These are phyloP conservation scores for Alligator sinensis DNA, from an alignment of 2,113 vertebrate species.

Conservation along the genomic window DNA sequence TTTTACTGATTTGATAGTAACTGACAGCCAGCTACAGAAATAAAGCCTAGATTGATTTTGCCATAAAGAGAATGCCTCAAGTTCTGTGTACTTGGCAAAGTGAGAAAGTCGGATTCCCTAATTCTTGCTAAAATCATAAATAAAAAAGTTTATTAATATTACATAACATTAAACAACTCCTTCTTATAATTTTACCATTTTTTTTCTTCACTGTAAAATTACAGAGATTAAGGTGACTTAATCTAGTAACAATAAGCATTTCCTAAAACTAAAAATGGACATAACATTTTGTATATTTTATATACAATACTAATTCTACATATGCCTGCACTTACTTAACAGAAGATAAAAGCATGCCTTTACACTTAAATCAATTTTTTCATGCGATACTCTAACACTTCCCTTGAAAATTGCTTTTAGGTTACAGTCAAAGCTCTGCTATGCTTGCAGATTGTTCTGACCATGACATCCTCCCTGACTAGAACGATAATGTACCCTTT, in stretches of 20 bases:
- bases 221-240: neutral
- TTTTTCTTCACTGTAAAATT: neutral
- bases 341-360: neutral
- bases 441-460: neutral
- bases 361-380: slow-evolving; percentile 11
- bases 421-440: neutral
- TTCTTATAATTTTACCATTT: neutral
- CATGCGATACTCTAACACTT: neutral
- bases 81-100: neutral
- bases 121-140: neutral
- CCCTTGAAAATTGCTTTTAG: slow-evolving; percentile 30
- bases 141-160: slow-evolving; percentile 37
- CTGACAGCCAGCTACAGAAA: slow-evolving; percentile 53
- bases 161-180: neutral
- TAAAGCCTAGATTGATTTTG: slow-evolving; percentile 32
- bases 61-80: neutral
- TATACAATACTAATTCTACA: neutral
- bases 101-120: neutral
- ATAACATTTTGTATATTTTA: neutral
- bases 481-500: neutral
- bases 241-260: neutral
- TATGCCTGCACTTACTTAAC: slow-evolving; percentile 16
- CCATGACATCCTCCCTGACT: neutral
- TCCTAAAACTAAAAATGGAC: neutral
- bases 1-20: slow-evolving; percentile 60